Conservation (phyloP, 1,140 invertebrate genomes). For the Nilaparvata lugens region DNA sequence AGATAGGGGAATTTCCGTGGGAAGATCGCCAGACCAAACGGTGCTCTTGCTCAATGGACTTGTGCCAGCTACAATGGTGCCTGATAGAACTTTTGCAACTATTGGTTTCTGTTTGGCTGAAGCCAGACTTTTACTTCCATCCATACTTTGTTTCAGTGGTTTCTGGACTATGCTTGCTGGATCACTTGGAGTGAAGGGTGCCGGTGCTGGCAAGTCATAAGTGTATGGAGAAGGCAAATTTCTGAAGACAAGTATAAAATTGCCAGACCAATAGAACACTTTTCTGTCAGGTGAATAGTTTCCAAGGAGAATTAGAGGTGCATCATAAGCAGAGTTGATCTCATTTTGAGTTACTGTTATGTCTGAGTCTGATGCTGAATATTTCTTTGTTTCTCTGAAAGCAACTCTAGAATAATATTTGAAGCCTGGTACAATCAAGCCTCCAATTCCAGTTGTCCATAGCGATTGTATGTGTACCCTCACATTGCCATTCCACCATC, state of each 20-base stretch:
- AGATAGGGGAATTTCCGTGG: slow-evolving; percentile 9
- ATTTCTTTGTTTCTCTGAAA: not conserved
- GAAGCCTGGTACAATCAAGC: slow-evolving; percentile 1
- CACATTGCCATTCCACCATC: slow-evolving; percentile 18
- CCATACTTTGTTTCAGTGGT: not conserved
- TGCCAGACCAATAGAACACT: slow-evolving; percentile 10
- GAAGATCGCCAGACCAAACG: slow-evolving; percentile 16
- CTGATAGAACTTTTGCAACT: not conserved
- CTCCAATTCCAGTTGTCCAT: not conserved
- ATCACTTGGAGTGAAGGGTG: not conserved
- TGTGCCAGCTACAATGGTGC: not conserved
- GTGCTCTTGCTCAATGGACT: not conserved
- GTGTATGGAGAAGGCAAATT: too few relatives aligned
- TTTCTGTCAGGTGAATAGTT: slow-evolving; percentile 6
- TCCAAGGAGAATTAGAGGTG: slow-evolving; percentile 9
- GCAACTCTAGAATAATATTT: slow-evolving; percentile 1
- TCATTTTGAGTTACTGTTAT: not conserved
- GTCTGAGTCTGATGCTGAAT: not conserved
- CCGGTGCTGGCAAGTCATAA: too few relatives aligned
- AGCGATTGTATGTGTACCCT: slow-evolving; percentile 8
- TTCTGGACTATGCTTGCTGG: not conserved
- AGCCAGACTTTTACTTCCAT: not conserved
- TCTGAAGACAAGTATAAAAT: slow-evolving; percentile 1
- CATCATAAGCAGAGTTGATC: not conserved
- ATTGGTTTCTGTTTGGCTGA: not conserved